These are phyloP conservation scores for Lagorchestes hirsutus DNA, from an alignment of 2,797 vertebrate species.

Conservation along the genomic window DNA sequence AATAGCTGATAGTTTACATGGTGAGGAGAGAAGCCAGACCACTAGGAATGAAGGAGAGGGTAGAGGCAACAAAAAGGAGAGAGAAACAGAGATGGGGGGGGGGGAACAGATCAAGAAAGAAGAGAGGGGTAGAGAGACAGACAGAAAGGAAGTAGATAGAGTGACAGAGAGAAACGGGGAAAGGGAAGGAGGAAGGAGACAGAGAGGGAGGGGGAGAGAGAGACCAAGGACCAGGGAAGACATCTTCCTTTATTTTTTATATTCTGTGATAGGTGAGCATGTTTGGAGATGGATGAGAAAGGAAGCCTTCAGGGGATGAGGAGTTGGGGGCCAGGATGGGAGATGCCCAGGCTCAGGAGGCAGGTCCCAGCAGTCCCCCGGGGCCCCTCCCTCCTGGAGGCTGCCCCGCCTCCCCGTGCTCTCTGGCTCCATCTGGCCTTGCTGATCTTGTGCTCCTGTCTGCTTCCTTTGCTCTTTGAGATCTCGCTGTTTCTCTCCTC, in stretches of 20 bases:
- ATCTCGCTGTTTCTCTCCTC: neutral
- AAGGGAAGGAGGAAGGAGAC: too few relatives aligned
- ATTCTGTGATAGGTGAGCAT: neutral
- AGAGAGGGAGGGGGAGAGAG: neutral
- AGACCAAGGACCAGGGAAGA: neutral
- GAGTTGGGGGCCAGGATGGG: neutral
- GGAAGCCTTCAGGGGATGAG: neutral
- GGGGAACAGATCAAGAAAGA: too few relatives aligned
- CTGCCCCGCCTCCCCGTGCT: neutral
- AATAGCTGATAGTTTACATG: too few relatives aligned
- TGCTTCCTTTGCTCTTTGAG: neutral
- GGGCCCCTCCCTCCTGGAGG: neutral
- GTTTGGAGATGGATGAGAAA: neutral
- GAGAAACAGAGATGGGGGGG: too few relatives aligned
- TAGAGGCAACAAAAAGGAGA: too few relatives aligned
- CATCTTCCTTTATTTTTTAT: neutral
- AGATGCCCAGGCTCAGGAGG: neutral
- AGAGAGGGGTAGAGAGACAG: too few relatives aligned
- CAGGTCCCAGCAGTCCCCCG: neutral
- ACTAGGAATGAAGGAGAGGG: neutral
- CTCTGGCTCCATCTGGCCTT: neutral
- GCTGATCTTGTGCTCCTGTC: neutral
- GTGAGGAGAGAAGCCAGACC: neutral
- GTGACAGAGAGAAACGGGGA: too few relatives aligned
- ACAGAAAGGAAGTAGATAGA: neutral